Percentiles rank a stretch among this genome's conserved stretches.
phyloP scores from a whole-genome alignment of 2,888 invertebrate species.

The Achlya flavicornis region DNA sequence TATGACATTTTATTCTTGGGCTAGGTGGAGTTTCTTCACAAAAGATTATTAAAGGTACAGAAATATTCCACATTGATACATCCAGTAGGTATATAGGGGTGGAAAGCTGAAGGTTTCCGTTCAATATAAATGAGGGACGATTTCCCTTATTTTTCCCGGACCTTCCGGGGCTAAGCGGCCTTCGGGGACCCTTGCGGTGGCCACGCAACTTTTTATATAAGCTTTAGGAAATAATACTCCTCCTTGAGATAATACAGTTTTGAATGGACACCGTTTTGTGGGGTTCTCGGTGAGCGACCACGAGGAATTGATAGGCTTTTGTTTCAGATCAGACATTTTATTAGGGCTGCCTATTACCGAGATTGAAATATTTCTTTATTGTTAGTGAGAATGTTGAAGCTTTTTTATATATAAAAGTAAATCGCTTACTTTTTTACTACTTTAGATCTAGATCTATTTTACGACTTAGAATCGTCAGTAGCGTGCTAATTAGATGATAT shows the following conservation, averaged over 20 bases:
- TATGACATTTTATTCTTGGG: neutral
- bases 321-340: slow-evolving; percentile 19
- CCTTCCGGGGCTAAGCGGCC: slow-evolving; percentile 71
- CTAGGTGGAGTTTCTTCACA: neutral
- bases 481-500: too few species aligned
- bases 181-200: slow-evolving; percentile 55
- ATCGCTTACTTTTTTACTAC: too few species aligned
- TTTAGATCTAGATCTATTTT: too few species aligned
- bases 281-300: slow-evolving; percentile 18
- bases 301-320: slow-evolving; percentile 35
- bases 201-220: slow-evolving; percentile 63
- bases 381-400: neutral
- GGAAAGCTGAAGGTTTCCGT: slow-evolving; percentile 56
- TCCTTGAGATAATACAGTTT: slow-evolving; percentile 57
- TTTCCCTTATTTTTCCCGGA: slow-evolving; percentile 67
- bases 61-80: slow-evolving; percentile 3
- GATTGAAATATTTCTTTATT: neutral
- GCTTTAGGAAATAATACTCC: slow-evolving; percentile 55
- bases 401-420: too few species aligned
- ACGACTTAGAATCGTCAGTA: too few species aligned
- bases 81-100: slow-evolving; percentile 17
- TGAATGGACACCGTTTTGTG: slow-evolving; percentile 48
- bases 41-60: neutral
- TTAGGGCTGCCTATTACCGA: neutral
- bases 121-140: slow-evolving; percentile 76